Evolutionary conservation across 2,797 vertebrate species (phyloP).

Genomic region (Acrocephalus scirpaceus): DNA sequence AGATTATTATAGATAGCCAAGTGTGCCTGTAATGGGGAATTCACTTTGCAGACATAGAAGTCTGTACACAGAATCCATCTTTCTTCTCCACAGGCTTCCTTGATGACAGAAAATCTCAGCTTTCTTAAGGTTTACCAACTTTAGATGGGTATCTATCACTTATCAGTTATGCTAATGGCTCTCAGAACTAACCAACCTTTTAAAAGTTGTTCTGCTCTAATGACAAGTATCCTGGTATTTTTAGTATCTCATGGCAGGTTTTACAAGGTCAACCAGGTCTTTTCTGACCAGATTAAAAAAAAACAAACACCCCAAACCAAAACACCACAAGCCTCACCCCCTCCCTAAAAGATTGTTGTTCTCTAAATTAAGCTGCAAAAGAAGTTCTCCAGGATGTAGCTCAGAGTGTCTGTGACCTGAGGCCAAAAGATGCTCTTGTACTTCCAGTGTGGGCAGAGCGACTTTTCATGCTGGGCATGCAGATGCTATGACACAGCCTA

Average conservation of each 20-base stretch:
- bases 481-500: constrained; percentile 50
- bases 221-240: not conserved
- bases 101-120: not conserved
- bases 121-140: not conserved
- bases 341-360: not conserved
- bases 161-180: not conserved
- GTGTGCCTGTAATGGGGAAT: not conserved
- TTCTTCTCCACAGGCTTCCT: not conserved
- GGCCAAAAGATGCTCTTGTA: constrained; percentile 6
- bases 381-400: not conserved
- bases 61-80: not conserved
- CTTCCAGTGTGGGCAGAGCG: not conserved
- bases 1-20: not conserved
- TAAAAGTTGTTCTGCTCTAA: not conserved
- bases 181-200: not conserved
- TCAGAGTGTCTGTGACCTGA: not conserved
- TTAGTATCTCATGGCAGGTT: not conserved
- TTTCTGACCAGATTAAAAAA: not conserved
- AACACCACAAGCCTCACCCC: accelerated
- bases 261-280: not conserved
- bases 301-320: not conserved
- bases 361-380: not conserved
- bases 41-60: not conserved
- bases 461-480: constrained; percentile 40
- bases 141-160: not conserved